Evolutionary conservation across 2,888 invertebrate species (phyloP), one percentile per base, ranked within the genome.

Genomic region (Hydriomena furcata): DNA sequence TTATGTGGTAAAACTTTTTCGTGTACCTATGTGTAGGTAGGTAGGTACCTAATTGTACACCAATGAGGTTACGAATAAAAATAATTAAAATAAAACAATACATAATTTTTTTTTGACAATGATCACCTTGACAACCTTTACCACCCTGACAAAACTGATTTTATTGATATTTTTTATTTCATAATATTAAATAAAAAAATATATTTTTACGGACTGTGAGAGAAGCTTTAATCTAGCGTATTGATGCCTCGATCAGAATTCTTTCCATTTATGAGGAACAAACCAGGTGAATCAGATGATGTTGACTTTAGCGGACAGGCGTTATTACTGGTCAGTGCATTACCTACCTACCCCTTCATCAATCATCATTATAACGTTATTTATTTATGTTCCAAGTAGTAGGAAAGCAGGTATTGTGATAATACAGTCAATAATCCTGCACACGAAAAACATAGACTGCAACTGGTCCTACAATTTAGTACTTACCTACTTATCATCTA

Each of bases 231-330:
- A 7, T 37, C 45, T 47, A 50, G 41, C 41, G 44, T 47, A 51
- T 32, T 52, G 23, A 85, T 85, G 85, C 84, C 84, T 57, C 78
- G 79, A 51, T 76, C 84, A 24, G 78, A 81, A 1, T 81, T 72
- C 60, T 84, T 83, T 79, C 83, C 82, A 11, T 80, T 79, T 64
- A 44, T 52, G 31, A 71, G 52, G 55, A 63, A 54, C 17, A 70
- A 69, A 28, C 21, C 37, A 36, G 35, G 12, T 25, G 52, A 35
- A 25, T 1, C 17, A 5, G 38, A 50, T 3, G 42, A 52, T 30
- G 50, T 45, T 8, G 52, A 52, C 20, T 35, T 47, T 31, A 28
- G 25, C 10, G 55, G 51, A 23, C 52, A 45, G n/a, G 34, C 52
- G 12, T 35, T 45, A 17, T 10, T 53, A 34, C 45, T 60, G 55